Conservation (phyloP, 2,888 invertebrate species). For the Polyommatus iphigenia region DNA sequence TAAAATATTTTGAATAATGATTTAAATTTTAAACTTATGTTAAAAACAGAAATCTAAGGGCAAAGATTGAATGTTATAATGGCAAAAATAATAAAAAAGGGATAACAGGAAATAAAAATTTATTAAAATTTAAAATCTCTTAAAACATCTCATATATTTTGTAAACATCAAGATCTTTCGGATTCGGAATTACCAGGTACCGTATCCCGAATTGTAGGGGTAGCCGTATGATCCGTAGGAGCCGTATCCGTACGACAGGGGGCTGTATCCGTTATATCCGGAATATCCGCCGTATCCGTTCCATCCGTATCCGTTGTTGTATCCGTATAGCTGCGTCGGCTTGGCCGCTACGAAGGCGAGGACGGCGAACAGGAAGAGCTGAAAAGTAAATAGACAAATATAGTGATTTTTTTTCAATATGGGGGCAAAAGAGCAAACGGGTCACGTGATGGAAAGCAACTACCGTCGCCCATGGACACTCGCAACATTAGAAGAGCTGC, state of each 20-base stretch:
- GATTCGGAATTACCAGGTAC: background rate
- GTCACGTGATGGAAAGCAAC: too few relatives aligned
- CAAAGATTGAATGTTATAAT: too few relatives aligned
- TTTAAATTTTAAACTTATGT: too few relatives aligned
- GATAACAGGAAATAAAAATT: background rate
- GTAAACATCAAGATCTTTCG: background rate
- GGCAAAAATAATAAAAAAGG: too few relatives aligned
- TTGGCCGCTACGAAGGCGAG: constrained; percentile 72
- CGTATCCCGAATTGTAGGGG: constrained; percentile 9
- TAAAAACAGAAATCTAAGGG: too few relatives aligned
- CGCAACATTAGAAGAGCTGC: too few relatives aligned
- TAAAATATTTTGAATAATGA: too few relatives aligned
- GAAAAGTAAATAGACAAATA: constrained; percentile 43
- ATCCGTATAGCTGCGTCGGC: constrained; percentile 67
- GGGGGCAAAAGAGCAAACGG: too few relatives aligned
- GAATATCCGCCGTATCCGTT: constrained; percentile 35
- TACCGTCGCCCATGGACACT: too few relatives aligned
- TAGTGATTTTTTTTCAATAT: too few relatives aligned
- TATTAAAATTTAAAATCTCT: background rate
- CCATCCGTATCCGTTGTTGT: constrained; percentile 57
- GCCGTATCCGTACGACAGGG: constrained; percentile 14
- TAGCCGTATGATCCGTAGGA: constrained; percentile 4
- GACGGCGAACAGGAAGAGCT: constrained; percentile 71
- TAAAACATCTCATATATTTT: background rate
- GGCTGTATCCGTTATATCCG: constrained; percentile 56